Percentiles rank a stretch among this genome's conserved stretches.
phyloP scores from a whole-genome alignment of 2,113 vertebrate species.

The Naja naja region DNA sequence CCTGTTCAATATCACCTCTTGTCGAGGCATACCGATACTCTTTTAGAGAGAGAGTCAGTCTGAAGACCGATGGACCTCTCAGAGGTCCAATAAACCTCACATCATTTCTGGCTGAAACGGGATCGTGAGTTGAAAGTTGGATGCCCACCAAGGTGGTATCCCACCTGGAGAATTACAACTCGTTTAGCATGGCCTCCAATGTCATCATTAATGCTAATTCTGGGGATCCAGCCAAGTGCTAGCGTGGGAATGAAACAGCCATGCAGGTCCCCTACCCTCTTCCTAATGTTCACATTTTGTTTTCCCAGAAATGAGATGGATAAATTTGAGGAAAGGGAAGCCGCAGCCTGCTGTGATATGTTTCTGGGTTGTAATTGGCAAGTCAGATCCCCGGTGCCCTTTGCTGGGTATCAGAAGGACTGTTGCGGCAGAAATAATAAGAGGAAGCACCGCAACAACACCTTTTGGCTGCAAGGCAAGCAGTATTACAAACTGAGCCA shows the following conservation, averaged over 20 bases:
- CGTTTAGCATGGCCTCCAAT: neutral
- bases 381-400: neutral
- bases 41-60: too few relatives aligned
- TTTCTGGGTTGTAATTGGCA: conserved; percentile 34
- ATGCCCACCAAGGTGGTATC: neutral
- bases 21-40: too few relatives aligned
- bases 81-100: conserved; percentile 12
- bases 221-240: conserved; percentile 8
- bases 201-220: neutral
- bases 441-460: conserved; percentile 13
- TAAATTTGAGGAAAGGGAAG: neutral
- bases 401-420: conserved; percentile 16
- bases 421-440: conserved; percentile 33
- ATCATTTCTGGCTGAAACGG: conserved; percentile 17
- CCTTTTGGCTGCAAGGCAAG: conserved; percentile 41
- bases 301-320: conserved; percentile 8
- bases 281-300: neutral
- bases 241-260: neutral
- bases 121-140: neutral
- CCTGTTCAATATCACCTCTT: too few relatives aligned
- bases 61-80: neutral
- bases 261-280: neutral
- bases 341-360: neutral
- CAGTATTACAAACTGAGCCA: conserved; percentile 42
- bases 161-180: conserved; percentile 16